Evolutionary conservation across 1,140 invertebrate genomes (phyloP).

Genomic region (Sitophilus oryzae): DNA sequence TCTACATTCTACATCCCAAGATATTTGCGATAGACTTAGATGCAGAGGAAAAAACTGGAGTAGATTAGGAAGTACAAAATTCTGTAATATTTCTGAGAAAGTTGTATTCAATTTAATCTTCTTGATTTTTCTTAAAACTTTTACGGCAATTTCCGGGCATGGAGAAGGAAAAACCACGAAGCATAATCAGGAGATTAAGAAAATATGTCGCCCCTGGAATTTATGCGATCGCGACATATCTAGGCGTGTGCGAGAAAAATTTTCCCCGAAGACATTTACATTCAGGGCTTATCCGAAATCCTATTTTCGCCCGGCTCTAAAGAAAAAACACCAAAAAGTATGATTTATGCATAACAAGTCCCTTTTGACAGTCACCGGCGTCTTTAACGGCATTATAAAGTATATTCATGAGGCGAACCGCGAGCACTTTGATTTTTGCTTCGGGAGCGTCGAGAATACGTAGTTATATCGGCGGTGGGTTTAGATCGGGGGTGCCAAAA

Average conservation of each 20-base stretch:
- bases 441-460: slow-evolving; percentile 11
- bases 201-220: slow-evolving; percentile 1
- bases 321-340: slow-evolving; percentile 20
- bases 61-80: too few relatives aligned
- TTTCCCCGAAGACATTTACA: slow-evolving; percentile 22
- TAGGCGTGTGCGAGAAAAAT: slow-evolving; percentile 9
- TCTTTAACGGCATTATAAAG: slow-evolving; percentile 26
- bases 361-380: slow-evolving; percentile 22
- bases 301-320: slow-evolving; percentile 22
- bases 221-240: slow-evolving; percentile 13
- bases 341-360: slow-evolving; percentile 28
- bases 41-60: too few relatives aligned
- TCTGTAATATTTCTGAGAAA: too few relatives aligned
- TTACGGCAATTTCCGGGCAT: too few relatives aligned
- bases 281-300: slow-evolving; percentile 24
- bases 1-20: too few relatives aligned
- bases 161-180: too few relatives aligned
- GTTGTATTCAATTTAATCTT: too few relatives aligned
- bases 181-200: slow-evolving; percentile 10
- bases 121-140: too few relatives aligned
- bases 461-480: slow-evolving; percentile 13
- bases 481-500: slow-evolving; percentile 19
- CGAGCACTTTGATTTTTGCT: slow-evolving; percentile 22
- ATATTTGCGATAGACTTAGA: too few relatives aligned
- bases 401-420: slow-evolving; percentile 23